Base-by-base conservation (phyloP, 2,888 invertebrate genomes). In the Steinernema scapterisci region DNA sequence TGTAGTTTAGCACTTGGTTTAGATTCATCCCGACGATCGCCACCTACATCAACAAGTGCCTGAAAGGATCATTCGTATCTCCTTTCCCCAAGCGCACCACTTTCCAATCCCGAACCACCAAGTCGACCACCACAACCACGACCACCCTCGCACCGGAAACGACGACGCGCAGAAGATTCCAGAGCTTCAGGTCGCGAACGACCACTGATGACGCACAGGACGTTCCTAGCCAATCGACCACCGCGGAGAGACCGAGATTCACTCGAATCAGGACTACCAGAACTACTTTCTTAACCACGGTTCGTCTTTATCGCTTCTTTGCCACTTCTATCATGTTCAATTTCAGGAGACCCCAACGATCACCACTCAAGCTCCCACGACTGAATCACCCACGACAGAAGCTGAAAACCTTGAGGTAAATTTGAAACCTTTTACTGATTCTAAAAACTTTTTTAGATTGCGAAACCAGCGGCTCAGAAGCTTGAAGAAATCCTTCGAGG, bases 31-130 rank as follows among this genome's bases (percentile, higher is more conserved):
- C 78, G 11, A 48, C 44, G 7, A 48, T 78, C 21, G 71, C 78
- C n/a, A 44, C 70, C 9, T 43, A 74, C 13, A 52, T 78, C 51
- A 78, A 78, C 75, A 77, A 78, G 25, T 78, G 78, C 44, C 46
- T 78, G 44, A 43, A 45, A 16, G 63, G 63, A 27, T 11, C 31
- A 6, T 21, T 63, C 31, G 63, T 63, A 1, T 63, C 63, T 7
- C 27, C 31, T 1, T 63, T 63, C 31, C 27, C 27, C 31, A 63
- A 31, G 27, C 63, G 63, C 31, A 13, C 31, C 9, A 25, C 13
- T 6, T 63, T 19, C 31, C 3, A 23, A 19, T 11, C 23, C 5
- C 16, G 13, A 3, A 54, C 54, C 21, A 54, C 54, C 23, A 16
- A 21, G 13, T 2, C 21, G 21, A 54, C 54, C 2, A 54, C 63